These are phyloP conservation scores for Champsocephalus esox DNA, from an alignment of 2,797 vertebrate species.

Conservation along the genomic window DNA sequence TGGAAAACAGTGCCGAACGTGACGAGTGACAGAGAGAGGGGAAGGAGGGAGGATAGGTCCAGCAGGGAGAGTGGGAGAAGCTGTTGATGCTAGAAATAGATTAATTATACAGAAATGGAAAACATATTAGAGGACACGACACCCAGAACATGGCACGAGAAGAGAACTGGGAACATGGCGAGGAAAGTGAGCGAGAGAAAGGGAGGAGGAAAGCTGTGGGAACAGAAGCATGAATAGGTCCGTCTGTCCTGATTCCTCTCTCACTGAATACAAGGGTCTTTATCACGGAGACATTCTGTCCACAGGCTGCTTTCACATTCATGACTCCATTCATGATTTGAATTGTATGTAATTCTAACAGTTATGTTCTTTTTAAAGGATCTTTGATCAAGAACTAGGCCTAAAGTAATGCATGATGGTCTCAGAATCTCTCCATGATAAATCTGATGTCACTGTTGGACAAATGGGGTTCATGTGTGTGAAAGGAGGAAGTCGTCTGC, in stretches of 20 bases:
- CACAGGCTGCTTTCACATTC: not conserved
- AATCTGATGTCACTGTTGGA: constrained; percentile 12
- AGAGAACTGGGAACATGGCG: not conserved
- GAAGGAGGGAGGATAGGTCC: not conserved
- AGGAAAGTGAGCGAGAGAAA: not conserved
- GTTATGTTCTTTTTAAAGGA: not conserved
- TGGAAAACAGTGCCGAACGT: not conserved
- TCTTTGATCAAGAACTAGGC: not conserved
- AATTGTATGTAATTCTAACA: not conserved
- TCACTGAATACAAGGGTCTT: constrained; percentile 15
- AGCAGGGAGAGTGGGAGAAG: not conserved
- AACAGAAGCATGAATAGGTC: too few relatives aligned
- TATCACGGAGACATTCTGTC: constrained; percentile 35
- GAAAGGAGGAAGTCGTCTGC: constrained; percentile 35
- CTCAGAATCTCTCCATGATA: constrained; percentile 43
- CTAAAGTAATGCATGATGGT: too few relatives aligned
- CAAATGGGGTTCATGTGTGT: constrained; percentile 15
- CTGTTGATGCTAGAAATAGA: not conserved
- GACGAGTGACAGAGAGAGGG: not conserved
- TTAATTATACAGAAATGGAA: not conserved
- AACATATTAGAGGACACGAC: not conserved
- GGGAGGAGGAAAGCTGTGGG: not conserved
- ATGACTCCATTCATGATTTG: not conserved
- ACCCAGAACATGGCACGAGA: not conserved
- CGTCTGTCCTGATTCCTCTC: too few relatives aligned